phyloP scores from a whole-genome alignment of 1,140 invertebrate genomes.

The Dreissena polymorpha region DNA sequence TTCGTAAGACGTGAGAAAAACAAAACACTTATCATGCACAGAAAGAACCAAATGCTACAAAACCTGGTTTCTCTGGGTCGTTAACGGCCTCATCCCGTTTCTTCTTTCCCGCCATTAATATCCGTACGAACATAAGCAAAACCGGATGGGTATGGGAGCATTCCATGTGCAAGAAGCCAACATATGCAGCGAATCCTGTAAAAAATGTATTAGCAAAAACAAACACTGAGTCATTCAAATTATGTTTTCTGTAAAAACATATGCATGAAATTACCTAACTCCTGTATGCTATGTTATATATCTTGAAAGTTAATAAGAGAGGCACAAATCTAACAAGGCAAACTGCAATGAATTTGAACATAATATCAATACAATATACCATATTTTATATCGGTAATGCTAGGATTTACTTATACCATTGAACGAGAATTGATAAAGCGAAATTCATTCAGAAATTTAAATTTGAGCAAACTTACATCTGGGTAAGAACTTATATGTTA shows the following conservation, averaged over 20 bases:
- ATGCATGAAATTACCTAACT: not conserved
- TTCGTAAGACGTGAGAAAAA: no score
- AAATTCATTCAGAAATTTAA: not conserved
- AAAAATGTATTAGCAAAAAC: not conserved
- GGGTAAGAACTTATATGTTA: conserved; percentile 25
- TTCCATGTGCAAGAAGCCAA: conserved; percentile 65
- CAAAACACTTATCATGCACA: no score
- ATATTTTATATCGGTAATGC: not conserved
- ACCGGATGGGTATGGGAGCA: conserved; percentile 63
- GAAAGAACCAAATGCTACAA: no score
- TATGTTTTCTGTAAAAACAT: not conserved
- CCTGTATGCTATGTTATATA: not conserved
- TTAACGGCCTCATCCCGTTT: not conserved
- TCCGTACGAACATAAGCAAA: conserved; percentile 57
- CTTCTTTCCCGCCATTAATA: conserved; percentile 30
- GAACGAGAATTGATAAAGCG: not conserved
- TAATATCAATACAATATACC: not conserved
- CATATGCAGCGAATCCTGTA: conserved; percentile 65
- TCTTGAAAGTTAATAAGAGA: not conserved
- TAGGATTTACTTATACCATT: not conserved
- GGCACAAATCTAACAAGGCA: not conserved
- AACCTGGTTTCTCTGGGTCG: no score
- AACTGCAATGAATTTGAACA: not conserved
- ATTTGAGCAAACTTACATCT: not conserved
- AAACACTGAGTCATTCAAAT: not conserved